These are phyloP conservation scores for Parasteatoda lunata DNA, from an alignment of 2,888 invertebrate species.

Conservation along the genomic window DNA sequence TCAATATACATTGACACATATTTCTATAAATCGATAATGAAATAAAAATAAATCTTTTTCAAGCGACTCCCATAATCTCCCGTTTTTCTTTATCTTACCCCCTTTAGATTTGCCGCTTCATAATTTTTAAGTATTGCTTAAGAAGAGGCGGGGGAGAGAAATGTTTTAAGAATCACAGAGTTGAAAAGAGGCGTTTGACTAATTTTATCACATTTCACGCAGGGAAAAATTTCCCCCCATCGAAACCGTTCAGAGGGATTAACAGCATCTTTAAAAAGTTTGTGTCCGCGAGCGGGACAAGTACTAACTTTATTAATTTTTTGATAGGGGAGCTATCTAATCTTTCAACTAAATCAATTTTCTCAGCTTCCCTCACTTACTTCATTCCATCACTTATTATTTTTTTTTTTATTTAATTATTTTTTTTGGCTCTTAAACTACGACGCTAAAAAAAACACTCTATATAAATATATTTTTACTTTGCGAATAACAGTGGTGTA, in stretches of 20 bases:
- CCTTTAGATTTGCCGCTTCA: too few species aligned
- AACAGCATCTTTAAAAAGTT: conserved; percentile 32
- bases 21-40: too few species aligned
- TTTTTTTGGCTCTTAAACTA: conserved; percentile 44
- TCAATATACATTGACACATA: too few species aligned
- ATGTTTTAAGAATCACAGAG: too few species aligned
- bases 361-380: too few species aligned
- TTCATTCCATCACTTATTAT: too few species aligned
- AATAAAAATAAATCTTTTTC: too few species aligned
- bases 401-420: conserved; percentile 35
- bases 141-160: too few species aligned
- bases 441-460: conserved; percentile 51
- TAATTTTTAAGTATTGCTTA: too few species aligned
- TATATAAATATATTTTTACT: conserved; percentile 32
- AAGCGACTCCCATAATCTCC: too few species aligned
- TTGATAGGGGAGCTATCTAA: conserved; percentile 31
- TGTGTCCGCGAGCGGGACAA: conserved; percentile 34
- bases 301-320: conserved; percentile 65
- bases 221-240: conserved; percentile 10
- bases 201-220: conserved; percentile 61
- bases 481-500: conserved; percentile 14
- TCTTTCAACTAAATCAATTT: conserved; percentile 38
- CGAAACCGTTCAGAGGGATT: conserved; percentile 22
- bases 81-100: too few species aligned
- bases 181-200: conserved; percentile 37